A percentile compares a stretch with the other conserved stretches of the same genome.
phyloP scores from a whole-genome alignment of 2,888 invertebrate genomes.

The Drosophila longiperda region DNA sequence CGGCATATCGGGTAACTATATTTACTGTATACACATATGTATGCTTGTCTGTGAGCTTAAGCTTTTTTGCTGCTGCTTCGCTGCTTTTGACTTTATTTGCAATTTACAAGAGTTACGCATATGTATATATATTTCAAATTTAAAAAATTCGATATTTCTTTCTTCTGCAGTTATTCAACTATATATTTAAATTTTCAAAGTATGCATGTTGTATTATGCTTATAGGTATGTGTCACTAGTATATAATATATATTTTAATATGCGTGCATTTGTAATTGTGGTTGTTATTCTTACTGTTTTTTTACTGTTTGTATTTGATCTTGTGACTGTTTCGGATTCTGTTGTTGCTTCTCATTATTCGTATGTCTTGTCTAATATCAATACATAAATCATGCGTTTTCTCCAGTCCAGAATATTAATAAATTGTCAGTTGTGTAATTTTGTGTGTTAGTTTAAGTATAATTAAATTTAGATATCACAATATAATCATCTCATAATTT shows the following conservation, averaged over 20 bases:
- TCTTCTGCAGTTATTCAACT: constrained; percentile 8
- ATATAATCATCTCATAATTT: constrained; percentile 70
- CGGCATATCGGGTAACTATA: constrained; percentile 18
- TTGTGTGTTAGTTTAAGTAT: constrained; percentile 40
- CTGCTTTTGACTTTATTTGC: constrained; percentile 39
- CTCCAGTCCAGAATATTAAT: constrained; percentile 31
- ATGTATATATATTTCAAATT: constrained; percentile 1
- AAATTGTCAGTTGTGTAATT: constrained; percentile 5
- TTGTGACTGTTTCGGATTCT: not conserved
- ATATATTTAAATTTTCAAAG: not conserved
- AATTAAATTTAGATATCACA: constrained; percentile 74
- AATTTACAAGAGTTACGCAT: constrained; percentile 42
- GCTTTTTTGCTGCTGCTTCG: constrained; percentile 39
- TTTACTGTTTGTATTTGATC: not conserved
- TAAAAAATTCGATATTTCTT: not conserved
- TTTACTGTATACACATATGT: constrained; percentile 13
- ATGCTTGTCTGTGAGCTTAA: constrained; percentile 1
- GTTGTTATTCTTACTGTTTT: not conserved
- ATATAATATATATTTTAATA: constrained; percentile 25
- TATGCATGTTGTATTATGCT: constrained; percentile 3
- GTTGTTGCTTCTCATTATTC: constrained; percentile 7
- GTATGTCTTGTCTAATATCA: constrained; percentile 52
- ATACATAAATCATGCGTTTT: constrained; percentile 51
- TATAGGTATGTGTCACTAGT: constrained; percentile 31
- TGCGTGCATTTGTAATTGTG: constrained; percentile 17